phyloP scores from a whole-genome alignment of 2,888 invertebrate genomes.

The Drosophila rubida region DNA sequence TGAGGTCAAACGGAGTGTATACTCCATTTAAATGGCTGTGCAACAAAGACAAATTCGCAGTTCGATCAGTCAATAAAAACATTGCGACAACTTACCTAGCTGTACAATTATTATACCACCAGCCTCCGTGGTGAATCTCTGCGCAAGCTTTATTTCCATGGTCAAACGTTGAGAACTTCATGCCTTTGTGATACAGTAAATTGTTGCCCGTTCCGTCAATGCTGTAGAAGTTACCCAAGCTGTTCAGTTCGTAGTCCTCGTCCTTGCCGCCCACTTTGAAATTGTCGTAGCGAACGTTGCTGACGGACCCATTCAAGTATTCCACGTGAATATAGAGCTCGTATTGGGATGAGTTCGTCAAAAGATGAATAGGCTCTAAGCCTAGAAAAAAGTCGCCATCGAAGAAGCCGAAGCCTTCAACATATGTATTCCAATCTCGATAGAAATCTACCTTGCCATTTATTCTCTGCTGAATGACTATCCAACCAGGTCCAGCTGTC shows the following conservation, averaged over 20 bases:
- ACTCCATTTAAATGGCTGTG: slow-evolving; percentile 12
- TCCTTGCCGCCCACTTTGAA: not conserved
- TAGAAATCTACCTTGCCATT: not conserved
- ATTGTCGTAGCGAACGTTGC: not conserved
- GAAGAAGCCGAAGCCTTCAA: not conserved
- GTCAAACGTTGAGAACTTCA: slow-evolving; percentile 1
- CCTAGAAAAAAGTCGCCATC: slow-evolving; percentile 3
- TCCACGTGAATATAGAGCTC: slow-evolving; percentile 4
- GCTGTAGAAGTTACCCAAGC: not conserved
- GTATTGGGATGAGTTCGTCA: not conserved
- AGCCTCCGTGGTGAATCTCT: not conserved
- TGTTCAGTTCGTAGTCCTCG: not conserved
- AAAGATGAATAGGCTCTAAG: not conserved
- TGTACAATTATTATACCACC: slow-evolving; percentile 4
- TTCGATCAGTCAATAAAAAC: not conserved
- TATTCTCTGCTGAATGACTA: slow-evolving; percentile 3
- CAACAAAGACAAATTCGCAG: too few relatives aligned
- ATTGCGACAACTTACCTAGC: not conserved
- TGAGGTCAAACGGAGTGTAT: too few relatives aligned
- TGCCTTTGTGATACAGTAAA: too few relatives aligned
- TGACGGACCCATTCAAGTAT: not conserved
- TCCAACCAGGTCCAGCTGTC: not conserved
- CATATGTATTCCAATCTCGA: not conserved
- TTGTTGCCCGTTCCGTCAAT: not conserved
- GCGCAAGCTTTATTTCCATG: not conserved